Evolutionary conservation across 2,113 vertebrate genomes (phyloP).

Genomic region (Phrynosoma platyrhinos): DNA sequence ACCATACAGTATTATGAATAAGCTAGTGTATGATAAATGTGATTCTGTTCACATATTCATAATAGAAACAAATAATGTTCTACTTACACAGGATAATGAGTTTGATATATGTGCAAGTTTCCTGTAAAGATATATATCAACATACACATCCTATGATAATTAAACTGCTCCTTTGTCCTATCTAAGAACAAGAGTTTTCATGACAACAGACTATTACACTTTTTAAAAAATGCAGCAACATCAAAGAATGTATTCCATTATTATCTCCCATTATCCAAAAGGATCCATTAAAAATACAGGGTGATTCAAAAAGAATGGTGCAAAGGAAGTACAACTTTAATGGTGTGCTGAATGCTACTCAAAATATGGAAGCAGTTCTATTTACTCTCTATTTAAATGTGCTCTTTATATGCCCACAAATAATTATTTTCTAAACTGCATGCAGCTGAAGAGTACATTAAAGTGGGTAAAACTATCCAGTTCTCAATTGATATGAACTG

Average conservation of each 20-base stretch:
- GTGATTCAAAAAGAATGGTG: no score
- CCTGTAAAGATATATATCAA: neutral
- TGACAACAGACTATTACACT: conserved; percentile 1
- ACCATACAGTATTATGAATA: conserved; percentile 52
- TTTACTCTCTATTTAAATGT: neutral
- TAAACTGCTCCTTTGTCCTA: conserved; percentile 10
- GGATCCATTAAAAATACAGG: neutral
- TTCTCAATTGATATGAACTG: neutral
- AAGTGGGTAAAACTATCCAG: neutral
- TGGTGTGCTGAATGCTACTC: neutral
- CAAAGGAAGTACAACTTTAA: neutral
- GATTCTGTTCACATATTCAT: conserved; percentile 44
- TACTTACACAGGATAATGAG: conserved; percentile 18
- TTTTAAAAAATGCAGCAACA: conserved; percentile 14
- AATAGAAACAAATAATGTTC: conserved; percentile 39
- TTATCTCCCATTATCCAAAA: conserved; percentile 19
- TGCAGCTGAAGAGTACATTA: neutral
- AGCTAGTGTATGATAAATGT: conserved; percentile 36
- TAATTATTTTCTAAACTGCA: neutral
- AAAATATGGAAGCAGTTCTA: neutral
- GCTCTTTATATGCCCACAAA: neutral
- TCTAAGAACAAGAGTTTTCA: conserved; percentile 4
- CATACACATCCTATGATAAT: neutral
- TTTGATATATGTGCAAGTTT: conserved; percentile 14
- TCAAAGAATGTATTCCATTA: conserved; percentile 3